A percentile compares a stretch with the other conserved stretches of the same genome.
Conservation (phyloP, 2,888 invertebrate species). For the Gasteruption jaculator region DNA sequence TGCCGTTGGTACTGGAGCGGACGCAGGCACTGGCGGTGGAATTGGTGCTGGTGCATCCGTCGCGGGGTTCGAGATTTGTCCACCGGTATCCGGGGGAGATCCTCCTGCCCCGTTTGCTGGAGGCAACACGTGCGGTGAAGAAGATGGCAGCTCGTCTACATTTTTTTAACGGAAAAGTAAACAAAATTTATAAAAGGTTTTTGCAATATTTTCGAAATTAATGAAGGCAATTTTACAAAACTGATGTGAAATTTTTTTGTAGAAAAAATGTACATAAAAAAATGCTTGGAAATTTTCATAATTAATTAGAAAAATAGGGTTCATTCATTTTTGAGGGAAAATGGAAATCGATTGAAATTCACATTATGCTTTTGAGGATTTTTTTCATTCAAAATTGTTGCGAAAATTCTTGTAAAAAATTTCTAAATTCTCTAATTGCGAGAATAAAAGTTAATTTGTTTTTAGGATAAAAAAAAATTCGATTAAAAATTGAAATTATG, state of each 20-base stretch:
- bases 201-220: neutral
- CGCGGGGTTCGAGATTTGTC: slow-evolving; percentile 53
- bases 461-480: no score
- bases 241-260: slow-evolving; percentile 5
- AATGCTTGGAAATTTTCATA: no score
- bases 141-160: slow-evolving; percentile 52
- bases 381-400: no score
- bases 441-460: no score
- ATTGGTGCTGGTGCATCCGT: slow-evolving; percentile 64
- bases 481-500: no score
- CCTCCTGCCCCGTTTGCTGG: slow-evolving; percentile 50
- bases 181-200: slow-evolving; percentile 2
- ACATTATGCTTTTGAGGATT: no score
- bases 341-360: no score
- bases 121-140: slow-evolving; percentile 49
- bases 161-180: slow-evolving; percentile 8
- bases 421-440: no score
- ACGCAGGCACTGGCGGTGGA: slow-evolving; percentile 69
- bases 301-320: no score
- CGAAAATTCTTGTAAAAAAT: no score
- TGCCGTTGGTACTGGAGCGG: slow-evolving; percentile 62
- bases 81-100: slow-evolving; percentile 49
- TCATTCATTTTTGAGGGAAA: no score
- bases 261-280: no score
- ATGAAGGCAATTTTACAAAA: neutral